Conservation (phyloP, 2,888 invertebrate species). For the Scaptomyza reducta region DNA sequence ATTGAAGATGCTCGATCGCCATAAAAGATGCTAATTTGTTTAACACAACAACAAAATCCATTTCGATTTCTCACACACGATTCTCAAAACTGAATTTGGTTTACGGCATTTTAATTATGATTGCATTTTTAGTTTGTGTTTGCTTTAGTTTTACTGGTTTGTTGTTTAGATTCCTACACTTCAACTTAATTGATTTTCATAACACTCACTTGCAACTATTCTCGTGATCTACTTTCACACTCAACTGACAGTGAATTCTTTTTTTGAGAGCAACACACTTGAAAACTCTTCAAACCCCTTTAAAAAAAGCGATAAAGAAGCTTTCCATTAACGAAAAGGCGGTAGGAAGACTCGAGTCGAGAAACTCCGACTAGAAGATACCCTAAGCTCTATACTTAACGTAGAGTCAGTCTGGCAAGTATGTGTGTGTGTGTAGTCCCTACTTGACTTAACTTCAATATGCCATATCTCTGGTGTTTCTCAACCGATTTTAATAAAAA, state of each 20-base stretch:
- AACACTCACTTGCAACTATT: neutral
- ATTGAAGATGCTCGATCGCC: neutral
- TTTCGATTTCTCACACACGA: slow-evolving; percentile 16
- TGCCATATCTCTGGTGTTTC: too few relatives aligned
- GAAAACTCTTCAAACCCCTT: neutral
- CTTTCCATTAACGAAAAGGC: neutral
- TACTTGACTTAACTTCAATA: too few relatives aligned
- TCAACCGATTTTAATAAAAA: too few relatives aligned
- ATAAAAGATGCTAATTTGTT: slow-evolving; percentile 14
- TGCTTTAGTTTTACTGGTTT: neutral
- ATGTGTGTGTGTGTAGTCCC: too few relatives aligned
- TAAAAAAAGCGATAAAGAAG: neutral
- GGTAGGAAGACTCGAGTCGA: too few relatives aligned
- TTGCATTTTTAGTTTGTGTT: neutral
- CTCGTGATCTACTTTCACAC: slow-evolving; percentile 9
- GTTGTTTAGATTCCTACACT: neutral
- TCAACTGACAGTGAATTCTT: too few relatives aligned
- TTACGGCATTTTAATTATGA: neutral
- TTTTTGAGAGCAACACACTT: too few relatives aligned
- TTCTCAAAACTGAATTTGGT: slow-evolving; percentile 10
- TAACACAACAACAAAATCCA: neutral
- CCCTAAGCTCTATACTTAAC: too few relatives aligned
- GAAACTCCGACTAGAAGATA: too few relatives aligned
- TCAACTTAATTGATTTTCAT: neutral
- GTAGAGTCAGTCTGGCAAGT: too few relatives aligned